phyloP scores from a whole-genome alignment of 2,113 vertebrate genomes.

The Bolborhynchus lineola region DNA sequence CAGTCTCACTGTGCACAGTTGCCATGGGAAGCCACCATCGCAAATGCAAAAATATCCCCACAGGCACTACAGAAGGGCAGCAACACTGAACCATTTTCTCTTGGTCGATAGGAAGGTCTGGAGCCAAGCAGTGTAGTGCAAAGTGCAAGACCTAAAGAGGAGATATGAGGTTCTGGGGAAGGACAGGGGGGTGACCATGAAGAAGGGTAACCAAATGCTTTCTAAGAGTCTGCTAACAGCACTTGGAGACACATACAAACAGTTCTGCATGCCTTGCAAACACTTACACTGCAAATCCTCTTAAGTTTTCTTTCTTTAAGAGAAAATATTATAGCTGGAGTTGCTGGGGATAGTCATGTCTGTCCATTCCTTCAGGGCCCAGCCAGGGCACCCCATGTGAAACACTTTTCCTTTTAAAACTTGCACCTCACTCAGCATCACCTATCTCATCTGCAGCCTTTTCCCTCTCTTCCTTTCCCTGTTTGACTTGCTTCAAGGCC shows the following conservation, averaged over 20 bases:
- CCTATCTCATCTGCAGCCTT: not conserved
- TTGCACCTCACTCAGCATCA: not conserved
- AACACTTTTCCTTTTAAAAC: not conserved
- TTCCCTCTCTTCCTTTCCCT: not conserved
- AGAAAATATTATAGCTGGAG: not conserved
- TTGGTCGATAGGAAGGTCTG: not conserved
- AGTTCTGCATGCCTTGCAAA: not conserved
- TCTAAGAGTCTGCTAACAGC: not conserved
- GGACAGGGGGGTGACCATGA: rapidly evolving
- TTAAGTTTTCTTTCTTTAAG: not conserved
- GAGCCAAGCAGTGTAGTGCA: not conserved
- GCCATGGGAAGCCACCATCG: not conserved
- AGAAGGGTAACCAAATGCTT: not conserved
- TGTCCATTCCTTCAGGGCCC: not conserved
- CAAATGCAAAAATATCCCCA: not conserved
- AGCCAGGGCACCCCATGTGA: not conserved
- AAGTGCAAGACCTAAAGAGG: not conserved
- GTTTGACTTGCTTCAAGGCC: not conserved
- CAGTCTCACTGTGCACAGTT: not conserved
- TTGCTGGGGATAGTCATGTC: not conserved
- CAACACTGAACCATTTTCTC: not conserved
- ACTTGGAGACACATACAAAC: not conserved
- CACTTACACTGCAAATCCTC: not conserved
- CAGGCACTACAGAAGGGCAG: not conserved
- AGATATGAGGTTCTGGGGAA: not conserved